Base-by-base conservation (phyloP, 2,888 invertebrate genomes). In the Troilus luridus region DNA sequence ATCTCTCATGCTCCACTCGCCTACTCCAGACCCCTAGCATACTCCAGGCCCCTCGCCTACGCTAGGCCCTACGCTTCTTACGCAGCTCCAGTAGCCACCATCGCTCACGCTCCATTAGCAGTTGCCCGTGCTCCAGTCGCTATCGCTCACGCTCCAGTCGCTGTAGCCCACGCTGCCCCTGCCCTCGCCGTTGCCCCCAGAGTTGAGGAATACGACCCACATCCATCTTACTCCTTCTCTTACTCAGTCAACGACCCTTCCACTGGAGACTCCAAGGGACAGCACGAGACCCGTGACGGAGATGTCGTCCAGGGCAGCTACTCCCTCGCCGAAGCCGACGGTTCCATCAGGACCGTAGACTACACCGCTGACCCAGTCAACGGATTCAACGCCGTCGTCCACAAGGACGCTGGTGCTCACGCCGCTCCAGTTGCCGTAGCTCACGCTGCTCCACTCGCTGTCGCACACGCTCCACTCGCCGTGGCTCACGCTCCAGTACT, bases 221-320 rank as follows among this genome's bases (percentile, higher is more conserved):
- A 92, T 90, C 93, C 93, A n/a, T 92, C 92, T 85, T 93, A 93
- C 92, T 92, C 92, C 90, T 93, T 92, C 92, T 92, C 93, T 14
- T 93, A 93, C 92, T 92, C 92, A 60, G 93, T 93, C 90, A 91
- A 92, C 60, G 93, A 93, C 92, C 92, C 93, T 24, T 92, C 93
- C 89, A 93, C 93, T 90, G 93, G 93, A 21, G 93, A 93, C 92
- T 93, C 93, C 91, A 93, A 93, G 92, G 93, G 93, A 56, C 93
- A 93, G 90, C 93, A 93, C 67, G 94, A 94, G 92, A 92, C 92
- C 27, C 93, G 94, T 54, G 93, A 94, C 88, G 93, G 93, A 14
- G 94, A 93, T 89, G 93, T 94, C 19, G 94, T 94, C 81, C 93
- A 93, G 91, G 94, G 94, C 77, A 93, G 93, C 88, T 94, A 94